Percentiles rank a stretch among this genome's conserved stretches.
phyloP scores from a whole-genome alignment of 2,113 vertebrate species.

The Corynorhinus townsendii region DNA sequence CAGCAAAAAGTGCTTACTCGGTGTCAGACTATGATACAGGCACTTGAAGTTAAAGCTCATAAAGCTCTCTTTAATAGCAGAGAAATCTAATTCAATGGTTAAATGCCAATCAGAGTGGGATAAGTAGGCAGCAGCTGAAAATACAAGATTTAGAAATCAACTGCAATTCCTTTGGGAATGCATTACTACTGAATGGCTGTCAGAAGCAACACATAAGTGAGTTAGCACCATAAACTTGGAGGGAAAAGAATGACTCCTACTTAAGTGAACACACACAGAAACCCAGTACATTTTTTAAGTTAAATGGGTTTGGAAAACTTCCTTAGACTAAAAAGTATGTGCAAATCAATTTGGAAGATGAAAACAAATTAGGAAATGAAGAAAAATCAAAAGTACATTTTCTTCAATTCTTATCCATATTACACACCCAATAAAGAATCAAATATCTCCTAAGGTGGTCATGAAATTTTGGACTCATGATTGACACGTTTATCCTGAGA shows the following conservation, averaged over 20 bases:
- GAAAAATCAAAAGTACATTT: constrained; percentile 27
- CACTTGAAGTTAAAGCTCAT: constrained; percentile 52
- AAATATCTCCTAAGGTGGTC: constrained; percentile 23
- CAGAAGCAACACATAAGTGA: not conserved
- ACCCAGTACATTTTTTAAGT: not conserved
- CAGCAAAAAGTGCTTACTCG: constrained; percentile 16
- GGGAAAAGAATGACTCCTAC: not conserved
- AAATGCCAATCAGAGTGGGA: constrained; percentile 59
- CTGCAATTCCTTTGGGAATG: not conserved
- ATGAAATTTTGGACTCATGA: not conserved
- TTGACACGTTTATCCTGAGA: constrained; percentile 4
- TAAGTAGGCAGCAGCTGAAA: constrained; percentile 52
- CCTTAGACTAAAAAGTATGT: not conserved
- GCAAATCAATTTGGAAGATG: not conserved
- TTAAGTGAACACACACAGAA: constrained; percentile 12
- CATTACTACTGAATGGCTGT: constrained; percentile 2
- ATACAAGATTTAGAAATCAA: constrained; percentile 39
- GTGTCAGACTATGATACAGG: not conserved
- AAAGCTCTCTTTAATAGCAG: constrained; percentile 42
- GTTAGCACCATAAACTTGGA: not conserved
- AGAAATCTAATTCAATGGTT: constrained; percentile 50
- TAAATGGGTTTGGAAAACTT: not conserved
- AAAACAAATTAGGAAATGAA: constrained; percentile 44
- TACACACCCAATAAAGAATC: not conserved
- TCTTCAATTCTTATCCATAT: not conserved